phyloP scores from a whole-genome alignment of 2,797 vertebrate genomes.

The Clangula hyemalis region DNA sequence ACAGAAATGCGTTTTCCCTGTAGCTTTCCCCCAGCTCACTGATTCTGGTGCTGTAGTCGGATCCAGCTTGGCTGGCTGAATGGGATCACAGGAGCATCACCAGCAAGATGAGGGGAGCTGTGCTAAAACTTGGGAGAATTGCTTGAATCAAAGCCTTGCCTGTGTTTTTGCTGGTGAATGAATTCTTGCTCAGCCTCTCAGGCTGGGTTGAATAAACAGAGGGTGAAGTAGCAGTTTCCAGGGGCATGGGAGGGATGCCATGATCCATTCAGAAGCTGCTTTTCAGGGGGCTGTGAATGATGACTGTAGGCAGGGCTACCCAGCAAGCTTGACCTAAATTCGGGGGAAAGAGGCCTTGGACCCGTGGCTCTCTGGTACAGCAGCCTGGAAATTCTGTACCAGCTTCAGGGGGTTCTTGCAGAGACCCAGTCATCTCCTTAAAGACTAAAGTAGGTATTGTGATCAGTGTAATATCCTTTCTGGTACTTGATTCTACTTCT shows the following conservation, averaged over 20 bases:
- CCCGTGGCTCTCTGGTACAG: background rate
- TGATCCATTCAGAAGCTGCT: background rate
- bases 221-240: background rate
- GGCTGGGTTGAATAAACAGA: background rate
- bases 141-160: background rate
- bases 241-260: background rate
- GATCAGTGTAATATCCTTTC: background rate
- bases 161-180: background rate
- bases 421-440: background rate
- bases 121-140: background rate
- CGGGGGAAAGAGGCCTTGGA: background rate
- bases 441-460: background rate
- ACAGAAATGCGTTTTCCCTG: background rate
- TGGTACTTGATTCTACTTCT: background rate
- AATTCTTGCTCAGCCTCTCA: background rate
- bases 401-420: background rate
- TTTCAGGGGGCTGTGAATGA: background rate
- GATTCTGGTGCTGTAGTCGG: fast-evolving
- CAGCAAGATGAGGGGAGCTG: background rate
- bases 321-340: background rate
- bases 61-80: background rate
- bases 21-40: background rate
- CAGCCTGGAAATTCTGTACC: background rate
- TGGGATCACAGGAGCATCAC: fast-evolving
- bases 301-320: background rate